These are phyloP conservation scores for Thyatira batis DNA, from an alignment of 2,888 invertebrate genomes.

Conservation along the genomic window DNA sequence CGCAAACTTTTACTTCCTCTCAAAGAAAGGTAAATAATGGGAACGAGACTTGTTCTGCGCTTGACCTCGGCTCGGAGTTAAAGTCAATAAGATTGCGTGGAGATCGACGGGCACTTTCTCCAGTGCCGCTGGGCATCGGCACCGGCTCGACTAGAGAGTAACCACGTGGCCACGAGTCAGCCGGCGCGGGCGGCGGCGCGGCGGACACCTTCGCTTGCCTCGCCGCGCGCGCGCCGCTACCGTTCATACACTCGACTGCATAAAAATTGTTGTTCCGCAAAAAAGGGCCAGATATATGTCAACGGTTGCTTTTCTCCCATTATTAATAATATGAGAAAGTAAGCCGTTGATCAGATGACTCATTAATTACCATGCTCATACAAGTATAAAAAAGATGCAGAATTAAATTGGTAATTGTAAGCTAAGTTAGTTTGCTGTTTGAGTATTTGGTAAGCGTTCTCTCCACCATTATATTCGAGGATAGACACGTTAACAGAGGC, in stretches of 20 bases:
- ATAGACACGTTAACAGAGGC: no score
- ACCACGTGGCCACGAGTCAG: slow-evolving; percentile 27
- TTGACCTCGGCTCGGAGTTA: slow-evolving; percentile 60
- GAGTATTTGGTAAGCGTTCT: no score
- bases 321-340: no score
- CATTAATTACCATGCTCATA: no score
- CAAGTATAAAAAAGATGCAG: no score
- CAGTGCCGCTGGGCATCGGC: slow-evolving; percentile 32
- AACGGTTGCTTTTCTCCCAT: no score
- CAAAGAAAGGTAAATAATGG: slow-evolving; percentile 56
- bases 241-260: background rate
- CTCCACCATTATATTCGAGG: no score
- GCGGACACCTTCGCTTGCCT: background rate
- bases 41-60: slow-evolving; percentile 65
- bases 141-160: slow-evolving; percentile 30
- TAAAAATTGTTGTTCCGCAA: no score
- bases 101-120: slow-evolving; percentile 66
- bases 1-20: slow-evolving; percentile 66
- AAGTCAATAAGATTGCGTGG: slow-evolving; percentile 52
- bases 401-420: no score
- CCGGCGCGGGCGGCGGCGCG: slow-evolving; percentile 17
- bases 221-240: background rate
- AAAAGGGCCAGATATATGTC: no score
- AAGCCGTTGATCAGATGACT: no score
- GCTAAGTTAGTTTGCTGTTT: no score